Evolutionary conservation across 2,888 invertebrate genomes (phyloP), one percentile per base, ranked within the genome.

Genomic region (Hecatera dysodea): DNA sequence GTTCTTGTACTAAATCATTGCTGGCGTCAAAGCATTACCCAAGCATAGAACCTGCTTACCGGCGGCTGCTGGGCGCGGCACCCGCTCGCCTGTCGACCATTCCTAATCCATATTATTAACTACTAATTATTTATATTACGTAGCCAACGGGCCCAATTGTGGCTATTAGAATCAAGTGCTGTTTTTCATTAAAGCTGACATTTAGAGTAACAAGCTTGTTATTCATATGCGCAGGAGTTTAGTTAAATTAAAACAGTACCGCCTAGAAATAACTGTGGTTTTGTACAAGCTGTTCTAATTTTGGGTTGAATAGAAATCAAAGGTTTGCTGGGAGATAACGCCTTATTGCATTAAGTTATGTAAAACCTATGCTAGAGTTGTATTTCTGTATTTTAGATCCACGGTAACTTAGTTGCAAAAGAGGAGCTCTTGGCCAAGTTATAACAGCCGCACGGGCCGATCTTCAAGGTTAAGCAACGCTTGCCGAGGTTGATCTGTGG

Each of bases 1-100:
- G 67, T 61, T 63, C 64, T 66, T 42, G 29, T 24, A 71, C 22
- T 85, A 83, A 77, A 85, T 84, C 83, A 85, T 83, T 71, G 70
- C 57, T 63, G 50, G 68, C 79, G 85, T 55, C 61, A 64, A 39
- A n/a, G 39, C 50, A 44, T 79, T 79, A 67, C 81, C 46, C 61
- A 79, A 81, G 61, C 46, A 52, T 44, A 19, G 67, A 77, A 77
- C 78, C 64, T 62, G 81, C 67, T 56, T 67, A 61, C 77, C 81
- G 48, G 55, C 67, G 67, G 46, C 19, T 56, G 52, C 48, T 67
- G 70, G 84, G 83, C 67, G 82, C 79, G 83, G 78, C 70, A 22
- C 36, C 57, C 33, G 62, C 67, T 72, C 67, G 75, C 80, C 63
- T 73, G 70, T 76, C 75, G 61, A 60, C 59, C 57, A 57, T 50